Evolutionary conservation across 2,113 vertebrate genomes (phyloP).

Genomic region (Heliornis fulica): DNA sequence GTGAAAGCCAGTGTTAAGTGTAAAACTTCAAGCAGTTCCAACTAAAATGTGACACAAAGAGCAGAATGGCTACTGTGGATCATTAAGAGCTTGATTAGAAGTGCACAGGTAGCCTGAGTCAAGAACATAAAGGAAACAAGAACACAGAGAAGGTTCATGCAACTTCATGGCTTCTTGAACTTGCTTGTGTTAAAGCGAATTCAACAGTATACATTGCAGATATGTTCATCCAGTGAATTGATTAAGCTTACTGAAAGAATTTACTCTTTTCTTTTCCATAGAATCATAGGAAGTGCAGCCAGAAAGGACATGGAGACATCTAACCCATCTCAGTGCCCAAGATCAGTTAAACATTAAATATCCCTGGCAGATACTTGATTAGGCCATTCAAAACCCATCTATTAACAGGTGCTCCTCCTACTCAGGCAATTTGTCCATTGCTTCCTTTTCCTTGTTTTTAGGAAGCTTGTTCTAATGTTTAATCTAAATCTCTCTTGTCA

Average conservation of each 20-base stretch:
- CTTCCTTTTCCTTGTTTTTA: not conserved
- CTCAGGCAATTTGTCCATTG: not conserved
- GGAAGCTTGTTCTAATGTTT: not conserved
- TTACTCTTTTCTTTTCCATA: not conserved
- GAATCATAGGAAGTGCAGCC: not conserved
- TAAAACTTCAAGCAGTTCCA: not conserved
- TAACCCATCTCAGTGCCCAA: not conserved
- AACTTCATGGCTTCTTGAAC: not conserved
- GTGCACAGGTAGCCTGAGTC: not conserved
- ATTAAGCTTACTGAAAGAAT: not conserved
- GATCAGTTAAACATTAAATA: not conserved
- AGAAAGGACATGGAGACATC: not conserved
- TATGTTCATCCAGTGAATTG: not conserved
- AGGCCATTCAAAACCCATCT: not conserved
- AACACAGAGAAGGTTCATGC: not conserved
- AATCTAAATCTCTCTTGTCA: not conserved
- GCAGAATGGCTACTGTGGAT: not conserved
- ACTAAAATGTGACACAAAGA: not conserved
- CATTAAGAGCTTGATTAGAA: not conserved
- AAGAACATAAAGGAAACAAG: not conserved
- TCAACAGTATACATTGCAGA: not conserved
- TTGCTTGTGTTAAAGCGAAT: not conserved
- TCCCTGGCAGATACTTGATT: not conserved
- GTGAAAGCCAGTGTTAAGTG: not conserved
- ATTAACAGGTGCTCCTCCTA: not conserved